phyloP scores from a whole-genome alignment of 2,888 invertebrate genomes.

The Tinea trinotella region DNA sequence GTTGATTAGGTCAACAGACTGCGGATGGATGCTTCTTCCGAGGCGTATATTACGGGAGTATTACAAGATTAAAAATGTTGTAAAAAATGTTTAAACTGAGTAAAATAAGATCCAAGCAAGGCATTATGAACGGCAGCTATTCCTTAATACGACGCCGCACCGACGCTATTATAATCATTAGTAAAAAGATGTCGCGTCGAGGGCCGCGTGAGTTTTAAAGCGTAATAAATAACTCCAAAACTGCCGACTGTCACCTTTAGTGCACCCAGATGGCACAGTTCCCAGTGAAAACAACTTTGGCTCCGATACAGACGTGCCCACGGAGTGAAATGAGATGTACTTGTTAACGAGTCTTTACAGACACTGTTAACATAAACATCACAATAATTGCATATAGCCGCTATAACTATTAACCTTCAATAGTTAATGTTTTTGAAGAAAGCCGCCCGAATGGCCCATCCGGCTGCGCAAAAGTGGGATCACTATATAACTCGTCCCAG shows the following conservation, averaged over 20 bases:
- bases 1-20: too few relatives aligned
- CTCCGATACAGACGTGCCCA: neutral
- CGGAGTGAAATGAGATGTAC: neutral
- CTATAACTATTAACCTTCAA: constrained; percentile 1
- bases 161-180: neutral
- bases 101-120: too few relatives aligned
- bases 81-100: too few relatives aligned
- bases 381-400: constrained; percentile 15
- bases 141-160: too few relatives aligned
- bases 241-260: constrained; percentile 43
- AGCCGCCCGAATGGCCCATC: neutral
- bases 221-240: constrained; percentile 43
- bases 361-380: constrained; percentile 11
- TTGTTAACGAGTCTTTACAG: constrained; percentile 4
- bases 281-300: constrained; percentile 38
- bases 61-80: too few relatives aligned
- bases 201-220: constrained; percentile 33
- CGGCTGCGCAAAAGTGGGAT: neutral
- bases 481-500: constrained; percentile 29
- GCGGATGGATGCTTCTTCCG: too few relatives aligned
- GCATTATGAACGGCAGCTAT: too few relatives aligned
- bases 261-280: constrained; percentile 53
- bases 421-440: constrained; percentile 5
- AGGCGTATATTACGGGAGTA: too few relatives aligned
- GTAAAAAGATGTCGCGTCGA: neutral